phyloP scores from a whole-genome alignment of 1,140 invertebrate genomes.

The Ectropis grisescens region DNA sequence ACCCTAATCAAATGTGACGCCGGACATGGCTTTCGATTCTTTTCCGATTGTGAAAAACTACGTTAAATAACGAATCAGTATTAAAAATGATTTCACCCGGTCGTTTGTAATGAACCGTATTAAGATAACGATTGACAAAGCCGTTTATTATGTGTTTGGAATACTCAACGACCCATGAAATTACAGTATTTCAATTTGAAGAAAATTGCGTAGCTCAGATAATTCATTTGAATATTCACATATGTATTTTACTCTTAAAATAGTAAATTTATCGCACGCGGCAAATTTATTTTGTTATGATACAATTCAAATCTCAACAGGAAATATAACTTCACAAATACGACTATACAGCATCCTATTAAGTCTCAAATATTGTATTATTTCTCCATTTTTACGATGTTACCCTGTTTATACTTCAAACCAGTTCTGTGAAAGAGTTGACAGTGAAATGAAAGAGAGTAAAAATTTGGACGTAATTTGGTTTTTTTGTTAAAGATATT shows the following conservation, averaged over 20 bases:
- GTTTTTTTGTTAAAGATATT: constrained; percentile 51
- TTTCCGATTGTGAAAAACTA: too few relatives aligned
- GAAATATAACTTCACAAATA: constrained; percentile 33
- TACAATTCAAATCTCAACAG: constrained; percentile 14
- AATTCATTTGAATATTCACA: background rate
- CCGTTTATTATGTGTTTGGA: constrained; percentile 3
- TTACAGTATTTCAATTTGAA: too few relatives aligned
- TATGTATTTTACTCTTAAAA: too few relatives aligned
- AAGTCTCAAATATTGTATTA: constrained; percentile 28
- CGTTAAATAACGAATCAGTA: too few relatives aligned
- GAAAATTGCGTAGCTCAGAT: constrained; percentile 1
- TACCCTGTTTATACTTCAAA: constrained; percentile 28
- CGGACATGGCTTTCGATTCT: constrained; percentile 16
- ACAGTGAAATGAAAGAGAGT: constrained; percentile 41
- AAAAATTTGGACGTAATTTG: constrained; percentile 43
- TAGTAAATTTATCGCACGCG: too few relatives aligned
- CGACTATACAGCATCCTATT: constrained; percentile 27
- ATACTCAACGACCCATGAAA: background rate
- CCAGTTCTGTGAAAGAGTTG: constrained; percentile 38
- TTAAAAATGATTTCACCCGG: too few relatives aligned
- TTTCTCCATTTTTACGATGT: constrained; percentile 27
- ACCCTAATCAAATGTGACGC: constrained; percentile 12
- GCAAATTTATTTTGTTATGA: too few relatives aligned
- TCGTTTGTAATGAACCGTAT: constrained; percentile 11
- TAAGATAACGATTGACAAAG: constrained; percentile 17